Percentiles rank a stretch among this genome's conserved stretches.
These are phyloP conservation scores for Epicampocera succincta DNA, from an alignment of 2,888 invertebrate species.

Conservation along the genomic window DNA sequence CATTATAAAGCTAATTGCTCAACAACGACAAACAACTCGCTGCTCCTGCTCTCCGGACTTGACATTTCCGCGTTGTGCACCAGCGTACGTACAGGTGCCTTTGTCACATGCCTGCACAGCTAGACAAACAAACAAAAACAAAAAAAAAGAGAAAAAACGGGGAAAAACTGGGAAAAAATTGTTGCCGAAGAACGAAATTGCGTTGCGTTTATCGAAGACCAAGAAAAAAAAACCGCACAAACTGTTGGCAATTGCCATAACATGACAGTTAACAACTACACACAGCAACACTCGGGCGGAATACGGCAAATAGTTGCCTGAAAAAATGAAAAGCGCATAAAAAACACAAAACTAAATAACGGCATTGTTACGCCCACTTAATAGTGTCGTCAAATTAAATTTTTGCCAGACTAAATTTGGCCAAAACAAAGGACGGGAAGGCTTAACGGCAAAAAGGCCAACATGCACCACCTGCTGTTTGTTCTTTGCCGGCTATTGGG, in stretches of 20 bases:
- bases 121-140: slow-evolving; percentile 6
- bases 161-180: neutral
- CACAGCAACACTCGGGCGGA: slow-evolving; percentile 18
- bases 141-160: no score
- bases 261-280: slow-evolving; percentile 61
- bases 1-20: slow-evolving; percentile 69
- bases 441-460: slow-evolving; percentile 50
- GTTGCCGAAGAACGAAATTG: slow-evolving; percentile 40
- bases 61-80: slow-evolving; percentile 10
- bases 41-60: neutral
- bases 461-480: slow-evolving; percentile 63
- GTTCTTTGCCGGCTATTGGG: slow-evolving; percentile 21
- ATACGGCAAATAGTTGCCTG: slow-evolving; percentile 31
- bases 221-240: slow-evolving; percentile 14
- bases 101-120: slow-evolving; percentile 63
- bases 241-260: slow-evolving; percentile 63
- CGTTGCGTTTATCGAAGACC: slow-evolving; percentile 54
- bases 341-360: slow-evolving; percentile 56
- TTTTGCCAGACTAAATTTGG: slow-evolving; percentile 63
- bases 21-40: slow-evolving; percentile 63
- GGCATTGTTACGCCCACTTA: slow-evolving; percentile 68
- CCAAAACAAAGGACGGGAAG: slow-evolving; percentile 44
- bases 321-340: slow-evolving; percentile 17
- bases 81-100: slow-evolving; percentile 53
- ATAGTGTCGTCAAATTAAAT: slow-evolving; percentile 70